Conservation (phyloP, 2,797 vertebrate genomes). For the Euphonia xanthogaster region DNA sequence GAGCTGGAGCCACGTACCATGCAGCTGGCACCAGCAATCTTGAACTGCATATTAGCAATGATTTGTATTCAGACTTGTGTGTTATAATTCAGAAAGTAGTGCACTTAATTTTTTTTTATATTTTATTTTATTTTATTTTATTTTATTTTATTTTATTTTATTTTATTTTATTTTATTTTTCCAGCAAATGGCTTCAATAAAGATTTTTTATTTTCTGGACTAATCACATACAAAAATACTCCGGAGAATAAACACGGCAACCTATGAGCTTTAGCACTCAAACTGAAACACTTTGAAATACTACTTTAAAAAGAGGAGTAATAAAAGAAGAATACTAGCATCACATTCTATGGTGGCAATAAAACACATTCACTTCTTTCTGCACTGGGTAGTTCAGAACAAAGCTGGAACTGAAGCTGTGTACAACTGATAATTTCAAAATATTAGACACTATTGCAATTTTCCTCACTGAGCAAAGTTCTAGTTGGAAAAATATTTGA, state of each 20-base stretch:
- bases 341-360: background rate
- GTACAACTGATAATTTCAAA: background rate
- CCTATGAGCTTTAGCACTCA: background rate
- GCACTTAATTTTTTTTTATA: background rate
- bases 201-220: background rate
- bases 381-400: background rate
- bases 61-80: background rate
- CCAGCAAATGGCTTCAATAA: background rate
- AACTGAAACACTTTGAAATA: background rate
- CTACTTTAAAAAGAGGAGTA: background rate
- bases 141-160: background rate
- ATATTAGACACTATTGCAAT: background rate
- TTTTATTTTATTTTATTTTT: background rate
- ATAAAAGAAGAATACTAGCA: background rate
- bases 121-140: background rate
- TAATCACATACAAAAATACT: background rate
- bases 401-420: background rate
- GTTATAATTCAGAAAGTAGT: background rate
- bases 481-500: slow-evolving; percentile 26
- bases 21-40: background rate
- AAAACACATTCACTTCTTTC: background rate
- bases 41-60: background rate
- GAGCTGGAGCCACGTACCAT: background rate
- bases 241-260: background rate
- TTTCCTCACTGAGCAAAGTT: background rate